phyloP scores from a whole-genome alignment of 2,888 invertebrate species.

The Platerodrilus igneus region DNA sequence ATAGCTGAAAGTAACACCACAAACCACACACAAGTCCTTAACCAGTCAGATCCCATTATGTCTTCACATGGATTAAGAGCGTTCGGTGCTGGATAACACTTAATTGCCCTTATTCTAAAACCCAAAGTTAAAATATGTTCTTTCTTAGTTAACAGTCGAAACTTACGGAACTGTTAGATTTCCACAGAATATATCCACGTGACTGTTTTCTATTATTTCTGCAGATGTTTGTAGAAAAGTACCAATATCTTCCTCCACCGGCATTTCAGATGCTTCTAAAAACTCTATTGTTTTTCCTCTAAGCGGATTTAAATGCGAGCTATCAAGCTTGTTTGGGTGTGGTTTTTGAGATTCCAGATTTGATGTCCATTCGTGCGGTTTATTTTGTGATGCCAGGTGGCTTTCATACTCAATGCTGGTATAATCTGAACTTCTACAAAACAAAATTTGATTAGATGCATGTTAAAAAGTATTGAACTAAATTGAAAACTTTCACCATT shows the following conservation, averaged over 20 bases:
- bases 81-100: constrained; percentile 71
- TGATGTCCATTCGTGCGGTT: constrained; percentile 29
- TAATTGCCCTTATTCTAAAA: constrained; percentile 50
- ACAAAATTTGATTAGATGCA: constrained; percentile 1
- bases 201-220: constrained; percentile 47
- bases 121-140: constrained; percentile 3
- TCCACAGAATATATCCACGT: constrained; percentile 52
- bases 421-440: constrained; percentile 8
- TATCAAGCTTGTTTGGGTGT: constrained; percentile 24
- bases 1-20: constrained; percentile 76
- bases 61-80: constrained; percentile 86
- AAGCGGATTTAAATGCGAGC: constrained; percentile 31
- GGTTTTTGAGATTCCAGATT: constrained; percentile 27
- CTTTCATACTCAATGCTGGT: constrained; percentile 14
- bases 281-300: constrained; percentile 32
- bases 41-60: constrained; percentile 78
- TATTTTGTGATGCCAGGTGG: constrained; percentile 16
- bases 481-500: neutral
- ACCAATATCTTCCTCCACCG: constrained; percentile 36
- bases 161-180: constrained; percentile 50
- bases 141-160: neutral
- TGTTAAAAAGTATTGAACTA: neutral
- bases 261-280: constrained; percentile 24
- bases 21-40: constrained; percentile 80
- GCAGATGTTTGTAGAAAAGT: constrained; percentile 50